phyloP scores from a whole-genome alignment of 2,113 vertebrate genomes.

The Dasyurus viverrinus region DNA sequence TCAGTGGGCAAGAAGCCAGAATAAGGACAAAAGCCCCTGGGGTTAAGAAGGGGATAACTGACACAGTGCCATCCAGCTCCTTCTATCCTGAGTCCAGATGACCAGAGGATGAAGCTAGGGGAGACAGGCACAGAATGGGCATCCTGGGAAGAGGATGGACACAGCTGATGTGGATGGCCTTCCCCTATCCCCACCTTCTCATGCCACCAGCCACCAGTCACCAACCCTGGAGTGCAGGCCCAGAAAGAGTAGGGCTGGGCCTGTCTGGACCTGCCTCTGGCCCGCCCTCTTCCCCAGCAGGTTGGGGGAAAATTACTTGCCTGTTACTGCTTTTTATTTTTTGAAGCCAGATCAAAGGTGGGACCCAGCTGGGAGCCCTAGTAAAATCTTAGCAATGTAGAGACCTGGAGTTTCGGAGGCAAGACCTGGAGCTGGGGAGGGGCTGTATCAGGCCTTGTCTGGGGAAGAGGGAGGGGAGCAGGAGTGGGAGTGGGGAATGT shows the following conservation, averaged over 20 bases:
- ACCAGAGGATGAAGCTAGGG: background rate
- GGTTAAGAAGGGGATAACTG: background rate
- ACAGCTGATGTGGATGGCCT: background rate
- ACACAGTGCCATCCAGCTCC: no score
- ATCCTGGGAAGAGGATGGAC: background rate
- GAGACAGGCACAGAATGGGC: background rate
- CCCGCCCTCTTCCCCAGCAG: slow-evolving; percentile 61
- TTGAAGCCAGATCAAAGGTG: slow-evolving; percentile 83
- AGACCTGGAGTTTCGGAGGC: slow-evolving; percentile 65
- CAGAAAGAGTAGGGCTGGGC: slow-evolving; percentile 65
- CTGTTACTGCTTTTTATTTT: slow-evolving; percentile 72
- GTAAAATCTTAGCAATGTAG: slow-evolving; percentile 75
- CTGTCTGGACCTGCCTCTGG: slow-evolving; percentile 76
- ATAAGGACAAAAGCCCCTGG: background rate
- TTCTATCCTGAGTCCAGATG: slow-evolving; percentile 12
- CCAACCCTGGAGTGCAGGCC: slow-evolving; percentile 53
- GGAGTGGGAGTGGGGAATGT: background rate
- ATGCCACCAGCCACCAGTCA: slow-evolving; percentile 34
- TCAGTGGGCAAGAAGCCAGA: background rate
- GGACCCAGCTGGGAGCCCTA: slow-evolving; percentile 75
- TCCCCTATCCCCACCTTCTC: background rate
- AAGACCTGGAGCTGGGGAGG: slow-evolving; percentile 46
- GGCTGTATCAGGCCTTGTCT: slow-evolving; percentile 7
- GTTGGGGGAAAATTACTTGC: slow-evolving; percentile 72
- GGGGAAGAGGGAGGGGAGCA: slow-evolving; percentile 43